Evolutionary conservation across 2,113 vertebrate species (phyloP), one percentile per base, ranked within the genome.

Genomic region (Atlantisia rogersi): DNA sequence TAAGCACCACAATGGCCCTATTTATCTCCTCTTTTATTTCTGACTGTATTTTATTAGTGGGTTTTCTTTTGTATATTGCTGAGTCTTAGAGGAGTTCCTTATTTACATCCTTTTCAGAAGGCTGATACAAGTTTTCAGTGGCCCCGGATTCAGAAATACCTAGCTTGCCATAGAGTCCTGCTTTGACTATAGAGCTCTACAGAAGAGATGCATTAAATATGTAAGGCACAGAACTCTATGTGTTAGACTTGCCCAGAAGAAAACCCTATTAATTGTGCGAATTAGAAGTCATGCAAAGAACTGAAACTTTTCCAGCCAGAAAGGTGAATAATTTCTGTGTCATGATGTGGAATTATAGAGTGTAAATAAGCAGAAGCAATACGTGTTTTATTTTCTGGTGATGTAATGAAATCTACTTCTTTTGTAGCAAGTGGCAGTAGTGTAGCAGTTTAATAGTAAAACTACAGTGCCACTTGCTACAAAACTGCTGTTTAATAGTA

Each of bases 1-100:
- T n/a, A n/a, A n/a, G n/a, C n/a, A n/a, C n/a, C 90, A 88, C 84
- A 82, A 78, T 81, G 59, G 29, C n/a, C 48, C 84, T 94, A 55
- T 32, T 88, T 90, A 82, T 59, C 22, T 32, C 7, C 22, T 96
- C 68, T 80, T 42, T 35, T 75, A 56, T 89, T 68, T 89, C 52
- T 91, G 13, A 48, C 16, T 70, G 8, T 73, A 39, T 92, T 52
- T 83, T 75, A 79, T 95, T 92, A 76, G 22, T 22, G 62, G 32
- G 1, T 62, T 94, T 92, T 94, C 18, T 76, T 94, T 88, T 81
- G 25, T 50, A 29, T 74, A 1, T 70, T 18, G 11, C 50, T 77
- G 10, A 65, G 32, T 63, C 15, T 78, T 62, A 35, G 15, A 37
- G 64, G 70, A 95, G 21, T 15, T 85, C 53, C 42, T 87, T 70